These are phyloP conservation scores for Nansenia antarctica DNA, from an alignment of 2,113 vertebrate species.

Conservation along the genomic window DNA sequence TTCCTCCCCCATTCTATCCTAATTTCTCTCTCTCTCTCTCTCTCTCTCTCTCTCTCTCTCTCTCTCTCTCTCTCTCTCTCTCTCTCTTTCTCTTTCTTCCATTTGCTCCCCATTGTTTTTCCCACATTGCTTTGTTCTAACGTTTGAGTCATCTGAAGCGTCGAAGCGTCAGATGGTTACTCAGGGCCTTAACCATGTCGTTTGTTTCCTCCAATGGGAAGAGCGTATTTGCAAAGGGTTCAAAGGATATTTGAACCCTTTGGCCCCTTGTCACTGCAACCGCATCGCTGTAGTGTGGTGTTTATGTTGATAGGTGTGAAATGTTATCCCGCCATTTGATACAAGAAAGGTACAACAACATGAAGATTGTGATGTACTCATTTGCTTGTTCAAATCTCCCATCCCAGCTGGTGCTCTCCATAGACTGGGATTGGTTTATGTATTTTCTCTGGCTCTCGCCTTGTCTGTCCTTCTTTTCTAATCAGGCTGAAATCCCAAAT, in stretches of 20 bases:
- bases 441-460: not conserved
- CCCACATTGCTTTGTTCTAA: not conserved
- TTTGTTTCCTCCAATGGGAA: not conserved
- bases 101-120: not conserved
- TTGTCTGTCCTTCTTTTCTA: not conserved
- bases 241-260: not conserved
- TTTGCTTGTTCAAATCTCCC: not conserved
- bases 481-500: conserved; percentile 24
- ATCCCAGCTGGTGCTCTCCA: not conserved
- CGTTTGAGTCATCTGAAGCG: not conserved
- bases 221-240: not conserved
- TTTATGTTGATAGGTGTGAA: not conserved
- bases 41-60: not conserved
- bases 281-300: not conserved
- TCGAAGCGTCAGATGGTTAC: not conserved
- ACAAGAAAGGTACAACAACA: not conserved
- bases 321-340: not conserved
- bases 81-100: not conserved
- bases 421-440: not conserved
- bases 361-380: not conserved
- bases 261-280: not conserved
- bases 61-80: not conserved
- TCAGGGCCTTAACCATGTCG: not conserved
- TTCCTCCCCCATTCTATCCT: too few species aligned
- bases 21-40: not conserved